These are phyloP conservation scores for Phaethon lepturus DNA, from an alignment of 2,113 vertebrate species.

Conservation along the genomic window DNA sequence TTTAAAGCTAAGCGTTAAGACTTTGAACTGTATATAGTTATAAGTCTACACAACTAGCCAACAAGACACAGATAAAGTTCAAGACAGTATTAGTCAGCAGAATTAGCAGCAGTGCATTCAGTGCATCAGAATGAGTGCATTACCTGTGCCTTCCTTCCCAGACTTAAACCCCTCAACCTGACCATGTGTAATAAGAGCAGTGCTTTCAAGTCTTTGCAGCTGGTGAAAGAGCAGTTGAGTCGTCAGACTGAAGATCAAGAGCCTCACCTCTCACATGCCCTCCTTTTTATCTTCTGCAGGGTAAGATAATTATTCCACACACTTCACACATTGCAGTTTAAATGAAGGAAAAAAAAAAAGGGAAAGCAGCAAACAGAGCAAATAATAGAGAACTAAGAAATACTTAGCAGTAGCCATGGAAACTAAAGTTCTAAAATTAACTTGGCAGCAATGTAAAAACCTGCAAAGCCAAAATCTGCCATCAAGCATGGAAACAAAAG, in stretches of 20 bases:
- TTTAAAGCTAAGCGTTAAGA: background rate
- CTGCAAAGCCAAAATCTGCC: conserved; percentile 16
- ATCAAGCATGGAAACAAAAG: background rate
- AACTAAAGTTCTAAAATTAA: conserved; percentile 77
- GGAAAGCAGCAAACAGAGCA: conserved; percentile 66
- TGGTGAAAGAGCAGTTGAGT: background rate
- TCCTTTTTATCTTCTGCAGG: background rate
- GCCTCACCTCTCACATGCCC: background rate
- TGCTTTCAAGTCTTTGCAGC: background rate
- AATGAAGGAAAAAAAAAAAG: conserved; percentile 20
- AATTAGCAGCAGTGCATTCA: background rate
- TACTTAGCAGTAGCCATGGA: conserved; percentile 66
- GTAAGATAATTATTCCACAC: conserved; percentile 40
- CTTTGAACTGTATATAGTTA: background rate
- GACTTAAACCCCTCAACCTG: background rate
- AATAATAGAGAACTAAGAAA: conserved; percentile 64
- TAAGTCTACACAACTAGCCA: background rate
- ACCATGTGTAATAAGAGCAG: background rate
- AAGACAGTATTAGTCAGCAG: background rate
- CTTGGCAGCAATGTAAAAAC: conserved; percentile 54
- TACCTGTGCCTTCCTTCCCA: background rate
- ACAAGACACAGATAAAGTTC: background rate
- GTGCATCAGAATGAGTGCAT: background rate
- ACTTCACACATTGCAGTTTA: conserved; percentile 36
- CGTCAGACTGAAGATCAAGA: conserved; percentile 8